A percentile compares a stretch with the other conserved stretches of the same genome.
Evolutionary conservation across 2,888 invertebrate species (phyloP).

Genomic region (Drosophila mimetica): DNA sequence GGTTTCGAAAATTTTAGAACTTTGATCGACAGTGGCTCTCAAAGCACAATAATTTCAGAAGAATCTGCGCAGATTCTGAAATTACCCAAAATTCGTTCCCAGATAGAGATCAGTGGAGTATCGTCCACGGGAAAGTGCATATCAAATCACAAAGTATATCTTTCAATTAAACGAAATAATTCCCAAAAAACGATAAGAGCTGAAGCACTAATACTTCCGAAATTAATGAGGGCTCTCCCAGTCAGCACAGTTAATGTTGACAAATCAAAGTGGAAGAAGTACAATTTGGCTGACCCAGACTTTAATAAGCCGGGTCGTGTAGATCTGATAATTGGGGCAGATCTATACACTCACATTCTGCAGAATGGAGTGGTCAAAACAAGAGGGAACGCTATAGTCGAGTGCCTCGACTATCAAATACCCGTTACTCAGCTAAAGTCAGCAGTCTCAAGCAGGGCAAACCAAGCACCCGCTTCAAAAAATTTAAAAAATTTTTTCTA

Average conservation of each 20-base stretch:
- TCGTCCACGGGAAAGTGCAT: conserved; percentile 3
- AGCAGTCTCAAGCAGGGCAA: no score
- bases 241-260: background rate
- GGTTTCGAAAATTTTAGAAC: background rate
- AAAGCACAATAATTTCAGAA: background rate
- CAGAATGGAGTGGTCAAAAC: no score
- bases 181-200: background rate
- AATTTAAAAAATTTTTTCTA: no score
- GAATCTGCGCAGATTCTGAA: background rate
- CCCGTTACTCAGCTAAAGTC: no score
- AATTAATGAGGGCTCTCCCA: background rate
- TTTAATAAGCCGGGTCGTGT: background rate
- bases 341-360: no score
- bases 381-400: no score
- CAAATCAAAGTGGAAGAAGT: background rate
- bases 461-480: no score
- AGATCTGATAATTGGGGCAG: no score
- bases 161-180: background rate
- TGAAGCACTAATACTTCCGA: conserved; percentile 4
- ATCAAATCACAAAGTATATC: background rate
- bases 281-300: background rate
- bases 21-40: background rate
- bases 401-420: no score
- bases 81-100: background rate
- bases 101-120: background rate